Conservation (phyloP, 2,113 vertebrate species). For the Fulmarus glacialis region DNA sequence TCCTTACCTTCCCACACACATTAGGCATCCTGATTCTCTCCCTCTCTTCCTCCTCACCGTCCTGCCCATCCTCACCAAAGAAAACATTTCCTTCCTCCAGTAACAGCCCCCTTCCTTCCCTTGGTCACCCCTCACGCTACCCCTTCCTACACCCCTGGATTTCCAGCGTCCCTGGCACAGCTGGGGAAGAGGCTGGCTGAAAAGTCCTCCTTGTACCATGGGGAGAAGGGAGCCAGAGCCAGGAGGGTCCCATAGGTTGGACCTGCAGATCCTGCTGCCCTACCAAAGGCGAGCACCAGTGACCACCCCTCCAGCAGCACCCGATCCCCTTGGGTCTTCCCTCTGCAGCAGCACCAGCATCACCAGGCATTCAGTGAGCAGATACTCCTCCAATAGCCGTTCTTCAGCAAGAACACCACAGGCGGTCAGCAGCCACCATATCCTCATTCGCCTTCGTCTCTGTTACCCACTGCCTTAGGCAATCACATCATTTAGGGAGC, state of each 20-base stretch:
- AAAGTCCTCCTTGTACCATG: not conserved
- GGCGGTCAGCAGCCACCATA: rapidly evolving
- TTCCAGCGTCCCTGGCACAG: not conserved
- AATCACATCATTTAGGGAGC: not conserved
- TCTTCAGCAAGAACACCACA: not conserved
- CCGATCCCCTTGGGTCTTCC: not conserved
- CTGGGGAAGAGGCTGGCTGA: not conserved
- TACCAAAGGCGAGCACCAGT: not conserved
- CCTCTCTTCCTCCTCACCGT: not conserved
- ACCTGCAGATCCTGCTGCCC: not conserved
- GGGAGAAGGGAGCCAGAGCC: not conserved
- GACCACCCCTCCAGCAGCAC: not conserved
- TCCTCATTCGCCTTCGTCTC: not conserved
- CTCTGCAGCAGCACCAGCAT: not conserved
- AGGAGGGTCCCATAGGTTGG: not conserved
- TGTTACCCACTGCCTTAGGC: not conserved
- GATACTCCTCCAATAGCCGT: not conserved
- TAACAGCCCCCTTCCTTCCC: not conserved
- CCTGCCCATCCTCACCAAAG: not conserved
- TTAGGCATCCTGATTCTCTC: not conserved
- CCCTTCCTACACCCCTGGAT: not conserved
- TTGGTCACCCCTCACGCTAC: not conserved
- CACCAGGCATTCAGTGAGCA: not conserved
- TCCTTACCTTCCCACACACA: not conserved
- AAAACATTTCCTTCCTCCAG: not conserved